Percentiles rank a stretch among this genome's conserved stretches.
Evolutionary conservation across 2,797 vertebrate genomes (phyloP).

Genomic region (Nannoperca obscura): DNA sequence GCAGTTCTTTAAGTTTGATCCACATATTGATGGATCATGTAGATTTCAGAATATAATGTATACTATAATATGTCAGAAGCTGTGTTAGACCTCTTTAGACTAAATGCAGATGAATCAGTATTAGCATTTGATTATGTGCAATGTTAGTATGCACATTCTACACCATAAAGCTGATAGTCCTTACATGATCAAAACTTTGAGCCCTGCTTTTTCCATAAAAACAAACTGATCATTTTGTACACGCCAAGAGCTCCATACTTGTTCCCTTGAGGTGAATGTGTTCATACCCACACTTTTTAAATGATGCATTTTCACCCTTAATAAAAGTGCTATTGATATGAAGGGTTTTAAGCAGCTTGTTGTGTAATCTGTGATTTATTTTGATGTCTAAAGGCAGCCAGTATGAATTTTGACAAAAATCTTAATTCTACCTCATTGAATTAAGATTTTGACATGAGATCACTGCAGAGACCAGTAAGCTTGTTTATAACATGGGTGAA

Average conservation of each 20-base stretch:
- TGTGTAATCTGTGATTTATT: background rate
- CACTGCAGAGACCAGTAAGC: background rate
- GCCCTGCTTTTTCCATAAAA: background rate
- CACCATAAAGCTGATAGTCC: background rate
- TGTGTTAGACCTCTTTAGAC: background rate
- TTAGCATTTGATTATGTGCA: background rate
- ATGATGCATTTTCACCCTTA: background rate
- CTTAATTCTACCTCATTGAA: background rate
- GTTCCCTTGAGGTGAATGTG: background rate
- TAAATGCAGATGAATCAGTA: background rate
- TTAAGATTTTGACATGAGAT: background rate
- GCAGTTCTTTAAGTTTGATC: background rate
- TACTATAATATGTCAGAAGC: background rate
- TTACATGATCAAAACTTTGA: background rate
- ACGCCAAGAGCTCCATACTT: background rate
- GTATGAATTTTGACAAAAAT: background rate
- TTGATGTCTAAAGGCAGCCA: background rate
- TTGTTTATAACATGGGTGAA: background rate
- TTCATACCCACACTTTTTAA: background rate
- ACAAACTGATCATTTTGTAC: background rate
- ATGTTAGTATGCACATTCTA: background rate
- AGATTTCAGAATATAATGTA: background rate
- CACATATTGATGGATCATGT: background rate
- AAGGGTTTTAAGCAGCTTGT: background rate
- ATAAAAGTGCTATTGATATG: background rate